Percentiles rank a stretch among this genome's conserved stretches.
Conservation (phyloP, 2,888 invertebrate species). For the Eupithecia vulgata region DNA sequence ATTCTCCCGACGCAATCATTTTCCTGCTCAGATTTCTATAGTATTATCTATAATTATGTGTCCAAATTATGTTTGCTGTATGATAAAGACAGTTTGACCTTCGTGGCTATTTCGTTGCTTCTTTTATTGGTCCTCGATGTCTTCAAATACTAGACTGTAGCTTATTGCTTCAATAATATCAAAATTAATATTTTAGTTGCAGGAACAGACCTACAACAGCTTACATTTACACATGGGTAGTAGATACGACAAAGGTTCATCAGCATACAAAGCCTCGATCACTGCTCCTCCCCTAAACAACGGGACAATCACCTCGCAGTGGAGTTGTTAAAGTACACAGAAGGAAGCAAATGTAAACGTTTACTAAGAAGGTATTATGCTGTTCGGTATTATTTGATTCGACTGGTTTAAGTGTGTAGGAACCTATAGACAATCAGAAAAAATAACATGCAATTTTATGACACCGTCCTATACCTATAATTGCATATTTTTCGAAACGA, state of each 20-base stretch:
- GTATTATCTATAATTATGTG: too few relatives aligned
- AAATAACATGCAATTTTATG: conserved; percentile 1
- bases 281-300: background rate
- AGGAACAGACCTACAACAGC: too few relatives aligned
- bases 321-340: background rate
- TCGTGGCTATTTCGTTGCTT: background rate
- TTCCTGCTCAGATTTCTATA: background rate
- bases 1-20: background rate
- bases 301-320: background rate
- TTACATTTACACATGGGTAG: too few relatives aligned
- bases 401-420: background rate
- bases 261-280: background rate
- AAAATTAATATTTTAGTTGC: background rate
- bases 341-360: background rate
- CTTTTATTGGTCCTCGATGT: background rate
- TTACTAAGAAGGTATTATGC: background rate
- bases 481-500: background rate
- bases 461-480: background rate
- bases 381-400: background rate
- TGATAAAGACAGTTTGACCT: background rate
- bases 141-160: background rate
- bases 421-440: background rate
- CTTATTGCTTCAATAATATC: background rate
- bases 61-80: background rate
- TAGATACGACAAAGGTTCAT: background rate